phyloP scores from a whole-genome alignment of 2,113 vertebrate genomes.

The Notarius lentiginosus region DNA sequence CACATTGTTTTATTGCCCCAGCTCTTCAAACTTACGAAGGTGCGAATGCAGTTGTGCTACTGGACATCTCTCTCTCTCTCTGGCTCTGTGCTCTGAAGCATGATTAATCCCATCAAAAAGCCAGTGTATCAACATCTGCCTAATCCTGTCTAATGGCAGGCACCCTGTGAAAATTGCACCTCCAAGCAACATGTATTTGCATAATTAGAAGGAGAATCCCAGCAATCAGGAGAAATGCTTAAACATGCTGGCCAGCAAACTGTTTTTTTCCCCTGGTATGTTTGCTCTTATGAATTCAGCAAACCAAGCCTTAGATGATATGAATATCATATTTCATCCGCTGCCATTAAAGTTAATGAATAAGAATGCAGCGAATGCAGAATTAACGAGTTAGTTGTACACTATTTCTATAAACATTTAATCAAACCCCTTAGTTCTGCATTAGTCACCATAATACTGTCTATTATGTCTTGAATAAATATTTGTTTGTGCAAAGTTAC shows the following conservation, averaged over 20 bases:
- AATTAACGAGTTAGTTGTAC: not conserved
- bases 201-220: constrained; percentile 50
- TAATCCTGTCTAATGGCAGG: constrained; percentile 61
- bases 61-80: constrained; percentile 18
- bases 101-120: constrained; percentile 66
- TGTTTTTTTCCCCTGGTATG: not conserved
- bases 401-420: not conserved
- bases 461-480: not conserved
- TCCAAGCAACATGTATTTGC: constrained; percentile 58
- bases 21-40: not conserved
- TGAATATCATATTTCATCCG: not conserved
- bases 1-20: not conserved
- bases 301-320: not conserved
- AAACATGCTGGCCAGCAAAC: constrained; percentile 26
- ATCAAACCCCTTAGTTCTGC: not conserved
- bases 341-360: not conserved
- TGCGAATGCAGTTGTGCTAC: constrained; percentile 22
- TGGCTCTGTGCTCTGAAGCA: constrained; percentile 51
- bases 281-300: not conserved
- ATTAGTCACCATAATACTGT: not conserved
- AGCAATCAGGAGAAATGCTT: constrained; percentile 26
- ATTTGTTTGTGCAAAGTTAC: not conserved
- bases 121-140: constrained; percentile 72
- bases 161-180: constrained; percentile 57
- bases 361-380: not conserved